Percentiles rank a stretch among this genome's conserved stretches.
phyloP scores from a whole-genome alignment of 2,113 vertebrate species.

The Bufo bufo region DNA sequence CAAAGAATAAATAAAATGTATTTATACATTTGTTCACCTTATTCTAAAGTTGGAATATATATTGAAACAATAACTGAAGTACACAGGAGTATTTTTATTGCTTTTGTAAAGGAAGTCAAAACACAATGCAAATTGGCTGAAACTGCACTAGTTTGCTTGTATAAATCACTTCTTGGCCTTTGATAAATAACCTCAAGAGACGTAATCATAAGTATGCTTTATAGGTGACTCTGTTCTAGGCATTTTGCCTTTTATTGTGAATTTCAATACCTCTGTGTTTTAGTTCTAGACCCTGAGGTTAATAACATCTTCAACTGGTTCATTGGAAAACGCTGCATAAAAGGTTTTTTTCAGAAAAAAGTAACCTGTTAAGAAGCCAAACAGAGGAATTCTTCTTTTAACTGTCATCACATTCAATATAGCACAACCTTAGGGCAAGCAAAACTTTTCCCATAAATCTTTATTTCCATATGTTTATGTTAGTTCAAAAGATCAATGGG shows the following conservation, averaged over 20 bases:
- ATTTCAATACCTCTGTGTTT: slow-evolving; percentile 55
- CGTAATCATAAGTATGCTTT: slow-evolving; percentile 54
- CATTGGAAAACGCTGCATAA: slow-evolving; percentile 53
- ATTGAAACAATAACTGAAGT: background rate
- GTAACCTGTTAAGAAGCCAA: slow-evolving; percentile 51
- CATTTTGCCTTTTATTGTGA: slow-evolving; percentile 53
- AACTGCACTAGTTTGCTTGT: slow-evolving; percentile 46
- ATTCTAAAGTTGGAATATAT: background rate
- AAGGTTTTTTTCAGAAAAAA: slow-evolving; percentile 32
- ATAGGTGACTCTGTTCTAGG: slow-evolving; percentile 52
- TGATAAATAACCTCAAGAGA: slow-evolving; percentile 55
- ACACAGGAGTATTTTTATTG: background rate
- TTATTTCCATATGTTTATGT: slow-evolving; percentile 21
- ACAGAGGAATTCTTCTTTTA: slow-evolving; percentile 47
- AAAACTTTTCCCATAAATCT: slow-evolving; percentile 51
- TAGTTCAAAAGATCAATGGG: background rate
- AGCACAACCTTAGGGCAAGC: slow-evolving; percentile 43
- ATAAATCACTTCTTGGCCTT: slow-evolving; percentile 54
- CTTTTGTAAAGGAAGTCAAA: slow-evolving; percentile 21
- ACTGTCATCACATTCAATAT: slow-evolving; percentile 48
- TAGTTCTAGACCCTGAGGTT: slow-evolving; percentile 53
- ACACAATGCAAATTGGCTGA: slow-evolving; percentile 31
- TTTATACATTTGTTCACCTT: background rate
- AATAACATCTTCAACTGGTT: slow-evolving; percentile 53
- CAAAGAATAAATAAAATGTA: background rate